These are phyloP conservation scores for Dryomyza anilis DNA, from an alignment of 2,888 invertebrate species.

Conservation along the genomic window DNA sequence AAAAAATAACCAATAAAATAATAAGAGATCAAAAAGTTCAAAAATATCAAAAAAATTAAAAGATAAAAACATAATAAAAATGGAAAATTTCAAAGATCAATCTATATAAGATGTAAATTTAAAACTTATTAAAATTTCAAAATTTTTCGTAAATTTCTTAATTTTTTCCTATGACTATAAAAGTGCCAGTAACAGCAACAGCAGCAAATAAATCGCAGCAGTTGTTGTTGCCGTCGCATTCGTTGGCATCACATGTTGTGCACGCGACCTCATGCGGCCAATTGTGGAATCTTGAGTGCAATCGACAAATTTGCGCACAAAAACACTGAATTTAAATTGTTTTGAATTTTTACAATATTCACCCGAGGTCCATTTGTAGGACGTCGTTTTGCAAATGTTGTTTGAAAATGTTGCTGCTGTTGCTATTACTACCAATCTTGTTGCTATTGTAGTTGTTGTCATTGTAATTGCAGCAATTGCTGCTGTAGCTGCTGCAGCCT, in stretches of 20 bases:
- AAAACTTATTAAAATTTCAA: background rate
- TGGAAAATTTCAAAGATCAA: too few species aligned
- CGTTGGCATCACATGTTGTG: conserved; percentile 5
- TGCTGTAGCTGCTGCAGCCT: too few species aligned
- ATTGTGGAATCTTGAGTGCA: conserved; percentile 1
- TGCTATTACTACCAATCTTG: too few species aligned
- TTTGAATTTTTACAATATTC: background rate
- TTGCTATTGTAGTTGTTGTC: background rate
- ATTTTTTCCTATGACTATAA: background rate
- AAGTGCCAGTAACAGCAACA: background rate
- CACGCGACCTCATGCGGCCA: conserved; percentile 2
- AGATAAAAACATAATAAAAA: too few species aligned
- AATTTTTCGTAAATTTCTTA: background rate
- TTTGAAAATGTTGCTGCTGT: background rate
- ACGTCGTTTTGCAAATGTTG: background rate
- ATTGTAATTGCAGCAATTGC: too few species aligned
- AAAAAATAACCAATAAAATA: too few species aligned
- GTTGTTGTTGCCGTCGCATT: conserved; percentile 1
- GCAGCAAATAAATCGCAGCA: conserved; percentile 1
- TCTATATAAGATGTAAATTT: too few species aligned
- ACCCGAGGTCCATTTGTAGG: too few species aligned
- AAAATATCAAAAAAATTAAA: too few species aligned
- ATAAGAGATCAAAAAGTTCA: too few species aligned
- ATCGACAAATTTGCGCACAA: background rate
- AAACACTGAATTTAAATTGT: background rate